Conservation (phyloP, 2,888 invertebrate genomes). For the Tetranychus truncatus region DNA sequence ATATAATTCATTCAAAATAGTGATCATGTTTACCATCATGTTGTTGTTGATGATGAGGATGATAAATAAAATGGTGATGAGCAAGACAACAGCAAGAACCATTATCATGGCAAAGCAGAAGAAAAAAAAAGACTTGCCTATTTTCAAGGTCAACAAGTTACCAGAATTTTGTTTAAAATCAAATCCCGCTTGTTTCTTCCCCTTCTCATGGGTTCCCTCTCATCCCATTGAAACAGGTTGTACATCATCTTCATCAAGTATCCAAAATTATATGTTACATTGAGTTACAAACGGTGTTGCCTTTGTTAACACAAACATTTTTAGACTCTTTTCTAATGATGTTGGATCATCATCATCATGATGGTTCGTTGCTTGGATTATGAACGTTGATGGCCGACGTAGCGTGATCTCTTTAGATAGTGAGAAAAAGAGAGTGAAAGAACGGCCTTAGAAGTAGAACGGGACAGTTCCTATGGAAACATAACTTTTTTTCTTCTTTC, state of each 20-base stretch:
- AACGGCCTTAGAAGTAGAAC: background rate
- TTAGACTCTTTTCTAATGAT: background rate
- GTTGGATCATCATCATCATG: background rate
- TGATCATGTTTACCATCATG: too few species aligned
- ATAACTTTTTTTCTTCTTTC: background rate
- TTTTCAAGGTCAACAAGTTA: slow-evolving; percentile 1
- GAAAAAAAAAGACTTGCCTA: background rate
- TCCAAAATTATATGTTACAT: background rate
- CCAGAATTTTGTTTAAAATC: background rate
- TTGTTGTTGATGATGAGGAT: too few species aligned
- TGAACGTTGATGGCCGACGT: background rate
- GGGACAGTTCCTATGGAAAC: background rate
- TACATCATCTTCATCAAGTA: background rate
- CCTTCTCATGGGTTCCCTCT: background rate
- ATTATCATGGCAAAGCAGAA: background rate
- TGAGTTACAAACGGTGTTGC: background rate
- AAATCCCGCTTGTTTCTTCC: background rate
- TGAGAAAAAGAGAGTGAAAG: background rate
- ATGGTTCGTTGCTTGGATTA: background rate
- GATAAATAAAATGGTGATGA: too few species aligned
- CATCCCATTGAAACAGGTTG: background rate
- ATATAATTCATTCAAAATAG: too few species aligned
- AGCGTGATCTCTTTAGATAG: background rate
- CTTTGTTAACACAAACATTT: too few species aligned
- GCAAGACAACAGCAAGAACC: background rate